Base-by-base conservation (phyloP, 2,797 vertebrate genomes). In the Hypotaenidia okinawae region DNA sequence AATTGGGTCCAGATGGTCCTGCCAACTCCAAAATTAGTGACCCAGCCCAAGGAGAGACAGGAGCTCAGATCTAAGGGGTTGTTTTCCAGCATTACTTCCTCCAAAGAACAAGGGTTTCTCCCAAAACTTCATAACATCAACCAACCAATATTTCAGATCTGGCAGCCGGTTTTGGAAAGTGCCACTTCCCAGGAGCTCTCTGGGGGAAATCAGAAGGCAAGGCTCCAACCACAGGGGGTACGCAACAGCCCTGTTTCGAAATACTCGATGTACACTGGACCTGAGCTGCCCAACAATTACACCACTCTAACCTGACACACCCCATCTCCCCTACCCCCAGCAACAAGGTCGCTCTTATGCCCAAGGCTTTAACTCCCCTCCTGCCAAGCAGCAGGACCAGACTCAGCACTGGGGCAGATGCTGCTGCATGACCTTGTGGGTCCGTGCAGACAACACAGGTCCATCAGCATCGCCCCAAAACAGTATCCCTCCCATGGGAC, bases 361-460 rank as follows among this genome's bases (percentile, higher is more conserved):
- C 18, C 51, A 59, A 45, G 43, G 30, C 62, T 81, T 76, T 15
- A 27, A 7, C 41, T 94, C 13, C 37, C 8, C 28, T 62, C 41
- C 41, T n/a, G 58, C 32, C 61, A 32, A 16, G 33, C 37, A 84
- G 33, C 35, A 55, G 82, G 33, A 76, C 25, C 86, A 70, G 55
- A 24, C 6, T 27, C 0, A 10, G 37, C 16, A 66, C 47, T 8
- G 4, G 8, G 12, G 51, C 11, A 54, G 67, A 58, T 23, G n/a
- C 22, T 37, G 27, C 23, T 13, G 37, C 24, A 16, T 6, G 24
- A 17, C 15, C n/a, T 54, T 13, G 9, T 28, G 43, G 57, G 39
- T 54, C 64, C 35, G 6, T 0, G 1, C 23, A 51, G 33, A 28
- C 0, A 0, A 27, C 39, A 73, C 2, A 3, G 5, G 1, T 28